Evolutionary conservation across 2,797 vertebrate species (phyloP).

Genomic region (Pangasius djambal): DNA sequence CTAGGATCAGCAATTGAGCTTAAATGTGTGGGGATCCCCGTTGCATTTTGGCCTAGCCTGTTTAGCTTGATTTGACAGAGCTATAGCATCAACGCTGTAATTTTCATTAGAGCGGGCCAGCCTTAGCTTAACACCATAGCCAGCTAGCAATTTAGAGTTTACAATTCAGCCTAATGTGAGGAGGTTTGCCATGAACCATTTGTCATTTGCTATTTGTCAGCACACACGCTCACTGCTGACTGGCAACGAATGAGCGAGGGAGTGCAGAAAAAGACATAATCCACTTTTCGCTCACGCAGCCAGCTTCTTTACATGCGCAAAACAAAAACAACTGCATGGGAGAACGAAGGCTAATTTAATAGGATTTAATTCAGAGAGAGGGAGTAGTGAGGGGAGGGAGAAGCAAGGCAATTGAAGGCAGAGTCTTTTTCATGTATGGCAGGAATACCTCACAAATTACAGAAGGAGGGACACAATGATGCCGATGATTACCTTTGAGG

Average conservation of each 20-base stretch:
- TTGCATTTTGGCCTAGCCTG: constrained; percentile 41
- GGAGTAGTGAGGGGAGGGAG: constrained; percentile 37
- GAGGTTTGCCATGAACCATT: constrained; percentile 33
- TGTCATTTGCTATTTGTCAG: constrained; percentile 39
- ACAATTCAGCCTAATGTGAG: constrained; percentile 57
- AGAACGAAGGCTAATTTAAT: constrained; percentile 63
- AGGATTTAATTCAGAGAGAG: constrained; percentile 62
- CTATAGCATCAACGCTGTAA: constrained; percentile 69
- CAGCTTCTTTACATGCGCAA: constrained; percentile 59
- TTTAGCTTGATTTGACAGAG: constrained; percentile 62
- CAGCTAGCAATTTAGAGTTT: constrained; percentile 60
- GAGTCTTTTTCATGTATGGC: constrained; percentile 53
- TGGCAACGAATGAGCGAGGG: constrained; percentile 42
- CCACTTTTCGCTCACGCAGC: constrained; percentile 63
- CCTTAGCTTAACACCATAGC: constrained; percentile 55
- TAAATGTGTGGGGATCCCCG: constrained; percentile 57
- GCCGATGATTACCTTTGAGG: constrained; percentile 61
- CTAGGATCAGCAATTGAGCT: constrained; percentile 60
- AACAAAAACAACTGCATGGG: constrained; percentile 64
- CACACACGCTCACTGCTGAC: constrained; percentile 37
- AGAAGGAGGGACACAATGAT: constrained; percentile 60
- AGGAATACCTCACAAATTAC: constrained; percentile 61
- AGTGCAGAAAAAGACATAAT: constrained; percentile 61
- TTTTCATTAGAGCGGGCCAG: constrained; percentile 76
- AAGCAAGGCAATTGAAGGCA: constrained; percentile 44